phyloP scores from a whole-genome alignment of 2,797 vertebrate genomes.

The Nasua narica region DNA sequence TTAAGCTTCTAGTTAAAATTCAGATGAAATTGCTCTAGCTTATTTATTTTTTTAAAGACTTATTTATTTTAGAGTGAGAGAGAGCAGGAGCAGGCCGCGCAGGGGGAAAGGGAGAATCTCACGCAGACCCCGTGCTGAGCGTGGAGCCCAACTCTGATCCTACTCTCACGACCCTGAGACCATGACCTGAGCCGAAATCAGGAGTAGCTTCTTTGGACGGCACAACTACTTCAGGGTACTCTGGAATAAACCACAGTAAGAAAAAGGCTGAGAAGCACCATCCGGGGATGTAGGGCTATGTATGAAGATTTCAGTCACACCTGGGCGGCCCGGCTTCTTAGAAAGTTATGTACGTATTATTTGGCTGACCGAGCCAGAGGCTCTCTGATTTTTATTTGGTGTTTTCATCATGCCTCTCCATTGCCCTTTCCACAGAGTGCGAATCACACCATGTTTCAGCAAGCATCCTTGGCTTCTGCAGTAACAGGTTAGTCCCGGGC shows the following conservation, averaged over 20 bases:
- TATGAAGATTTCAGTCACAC: neutral
- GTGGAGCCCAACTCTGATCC: accelerated
- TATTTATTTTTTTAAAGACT: neutral
- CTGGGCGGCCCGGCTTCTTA: neutral
- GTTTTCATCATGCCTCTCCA: neutral
- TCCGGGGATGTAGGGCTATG: neutral
- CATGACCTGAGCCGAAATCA: neutral
- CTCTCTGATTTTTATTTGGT: neutral
- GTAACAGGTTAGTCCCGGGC: neutral
- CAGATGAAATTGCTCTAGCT: neutral
- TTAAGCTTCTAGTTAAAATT: slow-evolving; percentile 20
- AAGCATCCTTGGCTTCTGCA: neutral
- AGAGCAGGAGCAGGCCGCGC: neutral
- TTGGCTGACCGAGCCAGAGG: neutral
- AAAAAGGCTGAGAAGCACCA: neutral
- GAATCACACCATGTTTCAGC: neutral
- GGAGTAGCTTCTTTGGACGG: too few relatives aligned
- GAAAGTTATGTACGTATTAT: neutral
- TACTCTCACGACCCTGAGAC: neutral
- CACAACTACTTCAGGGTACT: too few relatives aligned
- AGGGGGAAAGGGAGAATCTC: neutral
- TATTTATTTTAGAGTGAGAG: neutral
- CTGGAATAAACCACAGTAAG: too few relatives aligned
- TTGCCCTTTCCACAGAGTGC: neutral
- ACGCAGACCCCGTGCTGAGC: too few relatives aligned